These are phyloP conservation scores for Hermaeophaga mercurialis DNA, from an alignment of 2,888 invertebrate genomes.

Conservation along the genomic window DNA sequence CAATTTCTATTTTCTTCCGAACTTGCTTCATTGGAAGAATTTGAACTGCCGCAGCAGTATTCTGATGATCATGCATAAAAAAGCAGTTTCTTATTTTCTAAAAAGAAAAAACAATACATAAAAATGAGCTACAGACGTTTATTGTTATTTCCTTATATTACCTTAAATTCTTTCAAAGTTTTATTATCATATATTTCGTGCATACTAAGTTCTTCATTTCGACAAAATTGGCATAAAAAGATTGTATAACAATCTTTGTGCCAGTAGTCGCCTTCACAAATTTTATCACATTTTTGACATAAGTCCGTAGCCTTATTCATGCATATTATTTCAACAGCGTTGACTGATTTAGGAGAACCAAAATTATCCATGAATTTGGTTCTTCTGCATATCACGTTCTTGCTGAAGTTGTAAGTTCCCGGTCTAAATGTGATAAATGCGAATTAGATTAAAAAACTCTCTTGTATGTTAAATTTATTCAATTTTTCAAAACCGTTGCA, in stretches of 20 bases:
- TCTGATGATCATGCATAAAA: constrained; percentile 54
- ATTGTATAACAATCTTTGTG: constrained; percentile 48
- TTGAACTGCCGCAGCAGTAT: constrained; percentile 50
- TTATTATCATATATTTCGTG: constrained; percentile 46
- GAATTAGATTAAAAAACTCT: too few relatives aligned
- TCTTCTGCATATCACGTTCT: constrained; percentile 41
- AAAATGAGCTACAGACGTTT: too few relatives aligned
- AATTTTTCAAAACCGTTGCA: too few relatives aligned
- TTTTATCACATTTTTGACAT: constrained; percentile 55
- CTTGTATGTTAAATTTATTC: too few relatives aligned
- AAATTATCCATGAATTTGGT: constrained; percentile 57
- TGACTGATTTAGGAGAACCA: constrained; percentile 54
- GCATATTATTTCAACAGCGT: constrained; percentile 58
- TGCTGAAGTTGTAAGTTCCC: constrained; percentile 44
- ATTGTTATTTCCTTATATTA: too few relatives aligned
- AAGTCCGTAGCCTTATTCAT: constrained; percentile 52
- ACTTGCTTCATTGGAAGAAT: constrained; percentile 46
- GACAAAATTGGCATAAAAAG: constrained; percentile 58
- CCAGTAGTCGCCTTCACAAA: constrained; percentile 61
- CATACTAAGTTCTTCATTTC: constrained; percentile 52
- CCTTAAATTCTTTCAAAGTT: constrained; percentile 48
- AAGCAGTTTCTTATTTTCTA: constrained; percentile 56
- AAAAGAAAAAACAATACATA: constrained; percentile 23
- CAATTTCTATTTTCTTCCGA: constrained; percentile 48
- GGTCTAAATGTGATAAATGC: too few relatives aligned